A percentile compares a stretch with the other conserved stretches of the same genome.
Conservation (phyloP, 2,113 vertebrate species). For the Tetraodon nigroviridis region DNA sequence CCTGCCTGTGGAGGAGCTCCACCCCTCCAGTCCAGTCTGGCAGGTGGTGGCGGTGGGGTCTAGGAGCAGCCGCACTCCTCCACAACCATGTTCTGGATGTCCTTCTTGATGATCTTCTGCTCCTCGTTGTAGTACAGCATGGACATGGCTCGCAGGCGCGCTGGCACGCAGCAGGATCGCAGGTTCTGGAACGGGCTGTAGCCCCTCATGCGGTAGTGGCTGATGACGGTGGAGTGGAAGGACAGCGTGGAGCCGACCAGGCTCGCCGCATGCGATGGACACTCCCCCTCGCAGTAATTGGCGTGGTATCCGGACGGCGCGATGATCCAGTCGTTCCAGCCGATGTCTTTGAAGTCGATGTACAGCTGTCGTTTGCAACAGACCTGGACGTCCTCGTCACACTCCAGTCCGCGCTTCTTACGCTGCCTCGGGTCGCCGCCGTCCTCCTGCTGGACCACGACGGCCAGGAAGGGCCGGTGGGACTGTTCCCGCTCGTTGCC, state of each 20-base stretch:
- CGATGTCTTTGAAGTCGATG: conserved; percentile 97
- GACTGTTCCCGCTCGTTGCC: conserved; percentile 85
- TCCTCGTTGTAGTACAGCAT: conserved; percentile 98
- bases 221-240: conserved; percentile 97
- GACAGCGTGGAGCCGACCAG: conserved; percentile 88
- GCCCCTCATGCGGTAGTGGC: conserved; percentile 93
- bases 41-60: neutral
- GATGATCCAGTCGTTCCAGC: conserved; percentile 99
- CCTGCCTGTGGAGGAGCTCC: conserved; percentile 31
- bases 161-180: conserved; percentile 94
- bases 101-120: conserved; percentile 98
- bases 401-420: conserved; percentile 89
- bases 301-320: conserved; percentile 92
- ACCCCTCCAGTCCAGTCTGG: conserved; percentile 17
- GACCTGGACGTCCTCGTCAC: conserved; percentile 91
- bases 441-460: conserved; percentile 83
- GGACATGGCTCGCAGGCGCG: conserved; percentile 96
- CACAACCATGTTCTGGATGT: conserved; percentile 98
- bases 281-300: conserved; percentile 98
- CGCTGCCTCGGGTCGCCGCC: conserved; percentile 77
- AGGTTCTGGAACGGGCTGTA: conserved; percentile 93
- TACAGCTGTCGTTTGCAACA: conserved; percentile 98
- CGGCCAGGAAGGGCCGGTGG: conserved; percentile 93
- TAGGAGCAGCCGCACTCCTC: conserved; percentile 98
- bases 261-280: conserved; percentile 90